phyloP scores from a whole-genome alignment of 1,140 invertebrate genomes.

The Propsilocerus akamusi region DNA sequence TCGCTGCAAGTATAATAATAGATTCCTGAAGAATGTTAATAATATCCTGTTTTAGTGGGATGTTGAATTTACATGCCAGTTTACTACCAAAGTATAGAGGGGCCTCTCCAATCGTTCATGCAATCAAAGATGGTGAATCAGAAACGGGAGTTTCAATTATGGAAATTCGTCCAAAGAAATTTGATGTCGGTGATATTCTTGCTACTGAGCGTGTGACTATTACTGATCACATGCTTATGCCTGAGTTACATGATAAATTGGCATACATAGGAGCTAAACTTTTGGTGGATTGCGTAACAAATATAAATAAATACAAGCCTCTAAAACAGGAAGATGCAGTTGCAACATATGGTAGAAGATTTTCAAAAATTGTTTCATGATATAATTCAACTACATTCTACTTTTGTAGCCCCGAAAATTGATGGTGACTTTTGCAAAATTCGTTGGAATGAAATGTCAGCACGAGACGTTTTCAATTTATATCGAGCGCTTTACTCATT shows the following conservation, averaged over 20 bases:
- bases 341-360: conserved; percentile 54
- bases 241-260: conserved; percentile 43
- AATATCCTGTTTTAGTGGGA: conserved; percentile 43
- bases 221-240: conserved; percentile 35
- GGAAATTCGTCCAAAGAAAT: conserved; percentile 66
- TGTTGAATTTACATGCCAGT: conserved; percentile 83
- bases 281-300: conserved; percentile 39
- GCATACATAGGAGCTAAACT: conserved; percentile 47
- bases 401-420: conserved; percentile 50
- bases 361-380: conserved; percentile 1
- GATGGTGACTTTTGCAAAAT: conserved; percentile 33
- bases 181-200: conserved; percentile 69
- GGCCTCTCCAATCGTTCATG: conserved; percentile 65
- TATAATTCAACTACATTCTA: conserved; percentile 9
- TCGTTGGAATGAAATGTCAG: conserved; percentile 38
- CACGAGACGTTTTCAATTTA: conserved; percentile 40
- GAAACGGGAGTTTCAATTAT: conserved; percentile 77
- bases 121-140: conserved; percentile 59
- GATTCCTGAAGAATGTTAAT: neutral
- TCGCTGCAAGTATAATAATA: conserved; percentile 29
- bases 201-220: conserved; percentile 41
- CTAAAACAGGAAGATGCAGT: conserved; percentile 32
- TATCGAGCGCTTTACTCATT: conserved; percentile 43
- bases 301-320: conserved; percentile 29
- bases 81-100: conserved; percentile 84